A percentile compares a stretch with the other conserved stretches of the same genome.
Evolutionary conservation across 2,797 vertebrate species (phyloP).

Genomic region (Amphiprion clarkii): DNA sequence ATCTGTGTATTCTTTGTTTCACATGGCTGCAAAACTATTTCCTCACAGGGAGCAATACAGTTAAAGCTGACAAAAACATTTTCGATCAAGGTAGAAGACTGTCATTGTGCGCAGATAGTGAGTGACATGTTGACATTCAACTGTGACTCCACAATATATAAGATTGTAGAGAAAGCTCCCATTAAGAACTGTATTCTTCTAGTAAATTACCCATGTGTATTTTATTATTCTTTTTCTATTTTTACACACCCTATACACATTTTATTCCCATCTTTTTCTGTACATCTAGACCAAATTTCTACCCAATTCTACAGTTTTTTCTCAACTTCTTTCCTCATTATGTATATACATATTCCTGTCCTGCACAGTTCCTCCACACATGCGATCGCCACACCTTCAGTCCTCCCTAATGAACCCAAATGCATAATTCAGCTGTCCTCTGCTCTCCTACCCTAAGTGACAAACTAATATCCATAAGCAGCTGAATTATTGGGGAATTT

Average conservation of each 20-base stretch:
- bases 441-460: slow-evolving; percentile 29
- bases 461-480: slow-evolving; percentile 57
- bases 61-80: not conserved
- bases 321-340: not conserved
- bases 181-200: not conserved
- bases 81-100: slow-evolving; percentile 5
- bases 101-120: not conserved
- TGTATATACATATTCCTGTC: slow-evolving; percentile 16
- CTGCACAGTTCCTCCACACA: not conserved
- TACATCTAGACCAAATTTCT: slow-evolving; percentile 6
- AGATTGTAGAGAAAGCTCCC: not conserved
- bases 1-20: not conserved
- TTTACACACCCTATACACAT: not conserved
- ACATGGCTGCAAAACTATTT: slow-evolving; percentile 12
- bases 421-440: slow-evolving; percentile 41
- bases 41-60: slow-evolving; percentile 1
- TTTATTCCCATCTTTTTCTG: slow-evolving; percentile 8
- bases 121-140: slow-evolving; percentile 5
- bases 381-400: not conserved
- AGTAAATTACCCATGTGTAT: not conserved
- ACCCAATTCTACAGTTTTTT: not conserved
- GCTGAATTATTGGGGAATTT: slow-evolving; percentile 35
- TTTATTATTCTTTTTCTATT: too few species aligned
- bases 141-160: slow-evolving; percentile 1
- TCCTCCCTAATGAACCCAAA: slow-evolving; percentile 43